Conservation (phyloP, 2,888 invertebrate species). For the Noctua pronuba region DNA sequence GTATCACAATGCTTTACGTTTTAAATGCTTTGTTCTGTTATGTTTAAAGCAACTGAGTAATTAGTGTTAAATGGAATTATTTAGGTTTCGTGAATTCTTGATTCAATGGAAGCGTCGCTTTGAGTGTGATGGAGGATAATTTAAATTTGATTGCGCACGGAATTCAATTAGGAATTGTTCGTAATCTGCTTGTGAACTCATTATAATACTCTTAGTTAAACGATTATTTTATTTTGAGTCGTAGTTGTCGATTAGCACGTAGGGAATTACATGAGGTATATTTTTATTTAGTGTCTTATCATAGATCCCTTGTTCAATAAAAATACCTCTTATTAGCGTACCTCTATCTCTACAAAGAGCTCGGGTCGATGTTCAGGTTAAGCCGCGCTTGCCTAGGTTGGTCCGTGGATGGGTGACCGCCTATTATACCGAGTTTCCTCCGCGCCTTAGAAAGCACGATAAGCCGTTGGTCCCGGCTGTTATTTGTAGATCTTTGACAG, state of each 20-base stretch:
- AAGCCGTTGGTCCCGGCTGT: no score
- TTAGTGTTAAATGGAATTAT: constrained; percentile 39
- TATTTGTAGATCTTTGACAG: no score
- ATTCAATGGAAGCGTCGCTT: constrained; percentile 6
- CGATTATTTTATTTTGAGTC: neutral
- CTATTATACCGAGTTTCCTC: no score
- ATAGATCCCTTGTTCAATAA: neutral
- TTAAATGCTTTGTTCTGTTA: constrained; percentile 48
- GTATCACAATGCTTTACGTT: constrained; percentile 32
- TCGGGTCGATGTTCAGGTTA: no score
- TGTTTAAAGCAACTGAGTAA: constrained; percentile 26
- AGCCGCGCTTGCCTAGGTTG: no score
- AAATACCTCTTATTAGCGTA: neutral
- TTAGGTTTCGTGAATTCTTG: constrained; percentile 18
- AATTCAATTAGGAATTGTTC: constrained; percentile 21
- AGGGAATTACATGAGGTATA: neutral
- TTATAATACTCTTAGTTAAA: neutral
- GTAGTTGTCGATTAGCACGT: neutral
- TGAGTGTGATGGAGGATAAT: constrained; percentile 28
- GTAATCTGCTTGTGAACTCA: neutral
- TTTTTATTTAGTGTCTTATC: neutral
- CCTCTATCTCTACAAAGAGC: no score
- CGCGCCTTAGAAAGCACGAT: no score
- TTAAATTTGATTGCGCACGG: constrained; percentile 38
- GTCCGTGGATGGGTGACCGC: no score